These are phyloP conservation scores for Cryptocephalus primarius DNA, from an alignment of 2,888 invertebrate species.

Conservation along the genomic window DNA sequence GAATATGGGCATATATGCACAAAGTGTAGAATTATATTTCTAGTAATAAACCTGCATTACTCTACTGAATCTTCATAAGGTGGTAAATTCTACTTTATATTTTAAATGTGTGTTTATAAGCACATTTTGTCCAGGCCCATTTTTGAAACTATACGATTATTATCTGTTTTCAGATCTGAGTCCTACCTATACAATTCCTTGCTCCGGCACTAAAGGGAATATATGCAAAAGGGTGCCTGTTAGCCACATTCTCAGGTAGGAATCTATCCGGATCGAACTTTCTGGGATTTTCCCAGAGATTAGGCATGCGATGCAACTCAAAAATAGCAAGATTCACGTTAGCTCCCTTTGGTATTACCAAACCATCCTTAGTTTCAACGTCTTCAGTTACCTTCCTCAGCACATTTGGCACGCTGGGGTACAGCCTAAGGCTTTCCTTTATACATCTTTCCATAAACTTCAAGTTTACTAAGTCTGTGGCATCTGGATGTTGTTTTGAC, in stretches of 20 bases:
- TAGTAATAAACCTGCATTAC: too few relatives aligned
- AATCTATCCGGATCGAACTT: slow-evolving; percentile 61
- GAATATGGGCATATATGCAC: too few relatives aligned
- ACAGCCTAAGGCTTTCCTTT: slow-evolving; percentile 29
- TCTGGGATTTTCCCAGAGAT: slow-evolving; percentile 50
- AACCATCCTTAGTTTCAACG: slow-evolving; percentile 11
- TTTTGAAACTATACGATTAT: too few relatives aligned
- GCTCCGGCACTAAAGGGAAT: too few relatives aligned
- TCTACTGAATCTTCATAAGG: too few relatives aligned
- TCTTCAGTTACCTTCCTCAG: slow-evolving; percentile 33
- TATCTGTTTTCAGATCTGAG: too few relatives aligned
- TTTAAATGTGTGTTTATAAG: too few relatives aligned
- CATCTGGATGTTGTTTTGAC: slow-evolving; percentile 26
- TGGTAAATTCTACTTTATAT: too few relatives aligned
- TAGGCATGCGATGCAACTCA: slow-evolving; percentile 51
- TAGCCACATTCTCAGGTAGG: slow-evolving; percentile 37
- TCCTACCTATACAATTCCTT: too few relatives aligned
- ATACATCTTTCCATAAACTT: slow-evolving; percentile 54
- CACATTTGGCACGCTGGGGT: slow-evolving; percentile 55
- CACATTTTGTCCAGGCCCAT: too few relatives aligned
- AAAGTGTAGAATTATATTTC: too few relatives aligned
- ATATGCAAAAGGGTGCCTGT: too few relatives aligned
- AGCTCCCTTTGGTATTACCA: slow-evolving; percentile 41
- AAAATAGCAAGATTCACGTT: slow-evolving; percentile 37
- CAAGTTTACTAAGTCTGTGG: slow-evolving; percentile 48